Percentiles rank a stretch among this genome's conserved stretches.
These are phyloP conservation scores for Coregonus ussuriensis DNA, from an alignment of 2,797 vertebrate species.

Conservation along the genomic window DNA sequence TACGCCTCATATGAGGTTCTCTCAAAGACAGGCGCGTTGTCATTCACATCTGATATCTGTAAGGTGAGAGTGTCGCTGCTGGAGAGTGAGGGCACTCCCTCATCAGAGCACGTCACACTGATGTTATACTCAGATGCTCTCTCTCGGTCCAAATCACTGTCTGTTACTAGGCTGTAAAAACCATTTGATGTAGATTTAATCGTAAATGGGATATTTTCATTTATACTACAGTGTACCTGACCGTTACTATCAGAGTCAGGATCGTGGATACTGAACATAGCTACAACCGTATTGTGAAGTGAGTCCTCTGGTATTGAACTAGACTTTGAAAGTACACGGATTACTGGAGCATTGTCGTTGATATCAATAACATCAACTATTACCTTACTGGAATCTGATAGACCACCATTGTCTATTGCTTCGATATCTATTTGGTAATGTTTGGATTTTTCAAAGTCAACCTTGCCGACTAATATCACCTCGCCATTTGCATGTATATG, in stretches of 20 bases:
- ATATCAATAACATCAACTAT: constrained; percentile 53
- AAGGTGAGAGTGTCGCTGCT: constrained; percentile 55
- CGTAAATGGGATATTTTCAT: constrained; percentile 20
- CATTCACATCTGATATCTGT: constrained; percentile 65
- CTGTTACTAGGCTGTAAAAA: constrained; percentile 28
- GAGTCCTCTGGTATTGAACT: constrained; percentile 60
- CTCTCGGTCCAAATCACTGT: constrained; percentile 62
- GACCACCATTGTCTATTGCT: constrained; percentile 60
- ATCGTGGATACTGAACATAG: constrained; percentile 65
- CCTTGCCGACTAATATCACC: constrained; percentile 32
- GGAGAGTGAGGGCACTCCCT: constrained; percentile 53
- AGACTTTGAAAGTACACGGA: constrained; percentile 60
- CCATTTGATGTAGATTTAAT: constrained; percentile 27
- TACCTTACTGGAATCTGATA: constrained; percentile 63
- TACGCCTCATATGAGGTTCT: not conserved
- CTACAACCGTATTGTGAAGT: constrained; percentile 53
- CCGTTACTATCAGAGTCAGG: constrained; percentile 64
- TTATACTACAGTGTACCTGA: constrained; percentile 19
- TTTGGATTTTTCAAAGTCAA: constrained; percentile 66
- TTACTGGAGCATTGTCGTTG: constrained; percentile 64
- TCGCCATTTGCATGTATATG: constrained; percentile 45
- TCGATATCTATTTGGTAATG: constrained; percentile 65
- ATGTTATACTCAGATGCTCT: constrained; percentile 59
- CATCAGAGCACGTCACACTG: constrained; percentile 54
- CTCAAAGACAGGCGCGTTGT: constrained; percentile 68